Base-by-base conservation (phyloP, 2,797 vertebrate genomes). In the Ciconia nigra region DNA sequence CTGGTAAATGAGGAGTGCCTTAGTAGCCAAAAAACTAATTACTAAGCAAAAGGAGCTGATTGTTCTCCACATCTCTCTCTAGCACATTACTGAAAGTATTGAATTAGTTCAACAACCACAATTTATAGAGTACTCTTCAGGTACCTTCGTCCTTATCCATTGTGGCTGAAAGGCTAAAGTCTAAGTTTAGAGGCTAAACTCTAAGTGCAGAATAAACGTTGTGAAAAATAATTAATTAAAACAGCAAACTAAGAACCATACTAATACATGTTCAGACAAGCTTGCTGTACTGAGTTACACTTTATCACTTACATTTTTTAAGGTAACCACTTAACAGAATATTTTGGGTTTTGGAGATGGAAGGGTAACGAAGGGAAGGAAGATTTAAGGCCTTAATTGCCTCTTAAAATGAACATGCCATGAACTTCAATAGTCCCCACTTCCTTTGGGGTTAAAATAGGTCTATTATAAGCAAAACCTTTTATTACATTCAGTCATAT, bases 401-500 rank as follows among this genome's bases (percentile, higher is more conserved):
- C 12, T 72, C 41, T 73, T 77, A 87, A 46, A 96, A 96, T 49
- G n/a, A 94, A 70, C 35, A 22, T 83, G 51, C n/a, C 14, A 87
- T 70, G 86, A 92, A 84, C 39, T 81, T 93, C 58, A 66, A 67
- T 26, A 93, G 22, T 29, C 74, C 80, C 24, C 8, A 72, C 25
- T 96, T 96, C 73, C 66, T 95, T 55, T 81, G 73, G 39, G 72
- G 63, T 92, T 97, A 93, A 97, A 96, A n/a, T 19, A 88, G 15
- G 24, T 91, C 85, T 95, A 85, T 94, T 96, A 57, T 78, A 94
- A 95, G 63, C 74, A 96, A 83, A 88, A 52, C 5, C 44, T 96
- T 96, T 94, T 90, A 95, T 96, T 97, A 96, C 39, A 85, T 94
- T 97, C 51, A 90, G 79, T 96, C 57, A 71, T 96, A 91, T 84